Base-by-base conservation (phyloP, 2,888 invertebrate genomes). In the Brachycybe producta region DNA sequence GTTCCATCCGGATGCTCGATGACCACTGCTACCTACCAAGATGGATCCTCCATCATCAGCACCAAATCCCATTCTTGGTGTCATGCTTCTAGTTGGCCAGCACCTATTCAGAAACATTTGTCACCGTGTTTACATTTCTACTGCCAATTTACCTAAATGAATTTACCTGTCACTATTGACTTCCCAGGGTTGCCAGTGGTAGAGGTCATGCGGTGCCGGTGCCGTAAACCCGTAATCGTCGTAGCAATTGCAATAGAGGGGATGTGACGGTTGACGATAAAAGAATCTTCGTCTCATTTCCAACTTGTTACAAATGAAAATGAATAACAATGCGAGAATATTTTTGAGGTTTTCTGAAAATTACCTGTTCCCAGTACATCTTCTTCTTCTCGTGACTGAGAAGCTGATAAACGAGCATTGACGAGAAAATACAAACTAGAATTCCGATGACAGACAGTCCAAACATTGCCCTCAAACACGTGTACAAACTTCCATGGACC, bases 391-490 rank as follows among this genome's bases (percentile, higher is more conserved):
- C 90, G 64, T 90, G 90, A 58, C 87, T 83, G 47, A 86, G 70
- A 54, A 90, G 72, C 66, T 90, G 88, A 64, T 88, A 90, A 8
- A 88, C 84, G 50, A 90, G 76, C 88, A 90, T 88, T 63, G 86
- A 85, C 57, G 87, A 85, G 65, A 87, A 88, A 57, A 90, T 87
- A 69, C 87, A 88, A 43, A 88, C 83, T 32, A 90, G 75, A 28
- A 90, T 88, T 0, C 88, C 88, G 58, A 84, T 82, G 23, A 90
- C 88, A 1, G 87, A 87, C 28, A 88, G 74, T n/a, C 87, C 88
- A 68, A 90, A 90, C 61, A 90, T 82, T 0, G 86, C 88, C 7
- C 88, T 73, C 28, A 90, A 71, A 61, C 90, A 90, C 60, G 86
- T 83, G 69, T 88, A 88, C 19, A 90, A 72, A 1, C 84, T 84